These are phyloP conservation scores for Vombatus ursinus DNA, from an alignment of 2,113 vertebrate genomes.

Conservation along the genomic window DNA sequence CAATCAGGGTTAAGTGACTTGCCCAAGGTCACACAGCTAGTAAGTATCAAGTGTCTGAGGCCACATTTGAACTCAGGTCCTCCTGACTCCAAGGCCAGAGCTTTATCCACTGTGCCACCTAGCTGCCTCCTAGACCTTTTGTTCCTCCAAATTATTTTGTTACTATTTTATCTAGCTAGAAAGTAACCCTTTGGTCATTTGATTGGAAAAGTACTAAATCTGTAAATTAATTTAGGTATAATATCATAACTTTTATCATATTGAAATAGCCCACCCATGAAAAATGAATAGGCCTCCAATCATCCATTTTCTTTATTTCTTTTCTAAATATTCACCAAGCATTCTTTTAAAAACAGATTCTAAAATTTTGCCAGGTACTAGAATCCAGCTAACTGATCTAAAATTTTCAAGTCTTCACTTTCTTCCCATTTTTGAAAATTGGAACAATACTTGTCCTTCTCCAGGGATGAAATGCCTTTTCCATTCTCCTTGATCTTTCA, in stretches of 20 bases:
- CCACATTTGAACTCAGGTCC: no score
- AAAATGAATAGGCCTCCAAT: neutral
- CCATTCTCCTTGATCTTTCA: neutral
- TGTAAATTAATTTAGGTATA: neutral
- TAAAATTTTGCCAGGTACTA: neutral
- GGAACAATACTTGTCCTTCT: neutral
- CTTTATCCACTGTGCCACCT: no score
- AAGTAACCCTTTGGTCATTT: neutral
- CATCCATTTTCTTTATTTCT: neutral
- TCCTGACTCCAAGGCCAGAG: no score
- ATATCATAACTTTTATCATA: neutral
- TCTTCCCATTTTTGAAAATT: neutral
- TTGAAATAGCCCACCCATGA: neutral
- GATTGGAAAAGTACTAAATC: neutral
- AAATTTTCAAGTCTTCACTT: neutral
- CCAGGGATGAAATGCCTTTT: neutral
- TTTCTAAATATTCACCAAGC: neutral
- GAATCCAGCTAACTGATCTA: neutral
- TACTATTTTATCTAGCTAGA: neutral
- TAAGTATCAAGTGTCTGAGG: no score
- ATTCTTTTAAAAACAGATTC: neutral
- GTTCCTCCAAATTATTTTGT: neutral
- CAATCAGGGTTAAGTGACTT: no score
- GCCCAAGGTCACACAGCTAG: no score
- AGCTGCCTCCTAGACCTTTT: neutral